Evolutionary conservation across 2,113 vertebrate species (phyloP).

Genomic region (Pavo muticus): DNA sequence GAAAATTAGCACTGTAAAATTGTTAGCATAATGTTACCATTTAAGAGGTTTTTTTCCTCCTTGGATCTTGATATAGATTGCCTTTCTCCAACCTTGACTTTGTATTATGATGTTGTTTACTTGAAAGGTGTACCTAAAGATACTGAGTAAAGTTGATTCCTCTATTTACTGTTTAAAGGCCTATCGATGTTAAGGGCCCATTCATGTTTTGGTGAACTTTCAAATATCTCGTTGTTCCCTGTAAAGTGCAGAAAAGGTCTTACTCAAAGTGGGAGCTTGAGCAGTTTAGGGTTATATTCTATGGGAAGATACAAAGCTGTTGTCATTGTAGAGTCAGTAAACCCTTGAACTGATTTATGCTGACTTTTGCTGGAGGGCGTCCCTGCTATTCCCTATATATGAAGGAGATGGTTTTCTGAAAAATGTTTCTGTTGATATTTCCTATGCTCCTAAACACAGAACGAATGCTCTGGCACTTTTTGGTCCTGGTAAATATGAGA

Average conservation of each 20-base stretch:
- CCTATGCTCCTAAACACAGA: neutral
- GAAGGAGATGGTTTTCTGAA: conserved; percentile 13
- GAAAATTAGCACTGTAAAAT: neutral
- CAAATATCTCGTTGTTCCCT: neutral
- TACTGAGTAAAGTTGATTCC: neutral
- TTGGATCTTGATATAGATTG: neutral
- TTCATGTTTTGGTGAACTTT: neutral
- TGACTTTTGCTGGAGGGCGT: neutral
- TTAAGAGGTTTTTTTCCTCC: neutral
- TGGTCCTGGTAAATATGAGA: neutral
- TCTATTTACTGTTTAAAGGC: neutral
- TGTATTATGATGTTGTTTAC: neutral
- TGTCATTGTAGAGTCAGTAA: neutral
- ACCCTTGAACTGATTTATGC: neutral
- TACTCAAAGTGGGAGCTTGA: neutral
- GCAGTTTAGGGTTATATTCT: neutral
- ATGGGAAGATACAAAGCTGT: neutral
- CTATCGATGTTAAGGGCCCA: fast-evolving
- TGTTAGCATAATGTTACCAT: neutral
- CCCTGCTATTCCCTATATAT: neutral
- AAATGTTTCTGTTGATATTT: neutral
- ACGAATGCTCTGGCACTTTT: neutral
- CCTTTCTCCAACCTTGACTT: neutral
- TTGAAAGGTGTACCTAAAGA: neutral
- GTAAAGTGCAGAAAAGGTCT: neutral